These are phyloP conservation scores for Nothocercus nigrocapillus DNA, from an alignment of 2,113 vertebrate genomes.

Conservation along the genomic window DNA sequence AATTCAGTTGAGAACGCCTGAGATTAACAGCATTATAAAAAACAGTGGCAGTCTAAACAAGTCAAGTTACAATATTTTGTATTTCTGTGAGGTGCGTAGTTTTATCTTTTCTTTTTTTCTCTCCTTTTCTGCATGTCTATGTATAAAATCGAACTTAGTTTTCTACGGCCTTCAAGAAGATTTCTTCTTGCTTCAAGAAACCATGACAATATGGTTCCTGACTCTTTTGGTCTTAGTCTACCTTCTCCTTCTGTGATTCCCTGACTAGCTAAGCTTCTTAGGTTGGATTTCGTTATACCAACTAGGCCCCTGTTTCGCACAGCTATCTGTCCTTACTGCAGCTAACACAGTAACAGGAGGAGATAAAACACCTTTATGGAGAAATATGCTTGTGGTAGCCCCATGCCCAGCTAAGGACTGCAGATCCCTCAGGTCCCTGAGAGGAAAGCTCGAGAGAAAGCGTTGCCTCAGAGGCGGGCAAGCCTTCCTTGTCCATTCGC, in stretches of 20 bases:
- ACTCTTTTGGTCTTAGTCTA: background rate
- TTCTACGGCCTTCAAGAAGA: background rate
- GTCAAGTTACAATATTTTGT: background rate
- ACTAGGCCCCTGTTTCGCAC: background rate
- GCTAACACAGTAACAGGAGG: background rate
- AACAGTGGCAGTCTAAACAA: background rate
- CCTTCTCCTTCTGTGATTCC: background rate
- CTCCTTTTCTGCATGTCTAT: accelerated
- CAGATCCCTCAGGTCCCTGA: background rate
- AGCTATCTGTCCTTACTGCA: background rate
- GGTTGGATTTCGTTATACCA: background rate
- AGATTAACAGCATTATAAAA: background rate
- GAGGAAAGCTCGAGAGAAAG: background rate
- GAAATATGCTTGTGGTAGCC: background rate
- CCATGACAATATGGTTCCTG: background rate
- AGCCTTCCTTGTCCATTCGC: background rate
- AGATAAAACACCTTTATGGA: background rate
- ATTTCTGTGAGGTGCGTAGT: background rate
- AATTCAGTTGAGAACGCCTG: background rate
- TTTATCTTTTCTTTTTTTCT: background rate
- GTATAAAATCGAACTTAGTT: background rate
- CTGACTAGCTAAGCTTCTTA: background rate
- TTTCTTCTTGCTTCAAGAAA: background rate
- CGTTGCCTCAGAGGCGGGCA: background rate
- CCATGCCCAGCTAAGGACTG: background rate